Evolutionary conservation across 64 coral and sea anemone genomes (phyloP).

Genomic region (Porites australiensis): DNA sequence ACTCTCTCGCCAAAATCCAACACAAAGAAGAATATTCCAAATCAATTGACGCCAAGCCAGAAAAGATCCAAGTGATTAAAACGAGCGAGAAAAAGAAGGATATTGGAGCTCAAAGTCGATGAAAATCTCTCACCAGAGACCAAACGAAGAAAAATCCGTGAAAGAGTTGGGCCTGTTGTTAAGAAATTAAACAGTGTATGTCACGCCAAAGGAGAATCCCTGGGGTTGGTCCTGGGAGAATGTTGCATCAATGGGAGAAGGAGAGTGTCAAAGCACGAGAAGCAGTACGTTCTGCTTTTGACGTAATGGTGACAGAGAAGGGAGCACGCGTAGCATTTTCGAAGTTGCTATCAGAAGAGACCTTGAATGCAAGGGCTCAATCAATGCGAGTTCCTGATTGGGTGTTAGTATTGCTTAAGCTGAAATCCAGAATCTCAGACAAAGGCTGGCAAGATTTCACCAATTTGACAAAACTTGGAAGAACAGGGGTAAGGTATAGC

Average conservation of each 20-base stretch:
- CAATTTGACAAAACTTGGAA: conserved; percentile 35
- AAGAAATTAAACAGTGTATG: background rate
- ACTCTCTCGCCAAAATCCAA: background rate
- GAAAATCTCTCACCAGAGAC: conserved; percentile 6
- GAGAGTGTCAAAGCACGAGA: background rate
- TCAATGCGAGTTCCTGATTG: conserved; percentile 12
- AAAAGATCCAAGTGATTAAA: background rate
- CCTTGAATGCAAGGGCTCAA: background rate
- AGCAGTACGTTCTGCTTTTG: background rate
- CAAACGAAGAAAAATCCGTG: conserved; percentile 17
- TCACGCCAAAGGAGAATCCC: background rate
- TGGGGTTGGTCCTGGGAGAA: background rate
- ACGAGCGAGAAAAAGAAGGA: background rate
- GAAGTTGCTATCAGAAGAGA: conserved; percentile 4
- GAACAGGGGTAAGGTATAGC: conserved; percentile 38
- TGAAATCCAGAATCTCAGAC: conserved; percentile 21
- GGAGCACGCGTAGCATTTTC: conserved; percentile 6
- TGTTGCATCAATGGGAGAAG: background rate
- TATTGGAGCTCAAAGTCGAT: background rate
- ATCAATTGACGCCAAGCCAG: background rate
- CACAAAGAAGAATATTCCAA: background rate
- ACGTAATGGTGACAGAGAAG: background rate
- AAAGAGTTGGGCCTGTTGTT: background rate
- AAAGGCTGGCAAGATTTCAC: conserved; percentile 19
- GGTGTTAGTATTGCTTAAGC: conserved; percentile 1